phyloP scores from a whole-genome alignment of 2,113 vertebrate species.

The Rhagologus leucostigma region DNA sequence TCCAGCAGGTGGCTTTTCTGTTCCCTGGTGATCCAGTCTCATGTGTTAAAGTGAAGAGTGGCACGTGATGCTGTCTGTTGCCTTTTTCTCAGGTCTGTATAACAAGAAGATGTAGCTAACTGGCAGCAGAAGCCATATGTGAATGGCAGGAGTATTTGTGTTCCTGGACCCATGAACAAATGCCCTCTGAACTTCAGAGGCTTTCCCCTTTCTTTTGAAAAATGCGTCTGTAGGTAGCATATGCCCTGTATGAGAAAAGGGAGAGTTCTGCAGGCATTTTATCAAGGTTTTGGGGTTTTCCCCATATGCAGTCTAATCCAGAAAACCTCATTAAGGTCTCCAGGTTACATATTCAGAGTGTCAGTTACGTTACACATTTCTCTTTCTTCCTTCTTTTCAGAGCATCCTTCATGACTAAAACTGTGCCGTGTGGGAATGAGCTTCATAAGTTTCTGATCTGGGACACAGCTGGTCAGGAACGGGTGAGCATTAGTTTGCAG shows the following conservation, averaged over 20 bases:
- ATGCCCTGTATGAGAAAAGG: background rate
- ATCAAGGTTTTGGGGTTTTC: background rate
- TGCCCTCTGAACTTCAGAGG: background rate
- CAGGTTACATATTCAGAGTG: background rate
- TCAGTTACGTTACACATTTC: background rate
- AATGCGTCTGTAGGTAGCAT: background rate
- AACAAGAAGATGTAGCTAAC: background rate
- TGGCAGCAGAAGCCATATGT: background rate
- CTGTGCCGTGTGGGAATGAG: slow-evolving; percentile 91
- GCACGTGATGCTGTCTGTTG: background rate
- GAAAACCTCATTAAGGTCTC: background rate
- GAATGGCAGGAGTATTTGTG: background rate
- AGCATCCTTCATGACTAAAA: slow-evolving; percentile 98
- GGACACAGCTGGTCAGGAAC: slow-evolving; percentile 96
- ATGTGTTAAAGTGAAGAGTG: background rate
- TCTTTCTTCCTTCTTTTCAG: slow-evolving; percentile 70
- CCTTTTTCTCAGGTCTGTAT: background rate
- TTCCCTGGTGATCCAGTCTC: background rate
- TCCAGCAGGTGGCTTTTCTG: background rate
- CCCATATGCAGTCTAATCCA: background rate
- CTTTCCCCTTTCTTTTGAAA: background rate
- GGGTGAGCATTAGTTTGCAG: slow-evolving; percentile 75
- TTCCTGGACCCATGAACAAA: background rate
- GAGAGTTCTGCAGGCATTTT: background rate
- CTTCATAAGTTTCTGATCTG: slow-evolving; percentile 99